Evolutionary conservation across 1,140 invertebrate genomes (phyloP).

Genomic region (Hyles euphorbiae): DNA sequence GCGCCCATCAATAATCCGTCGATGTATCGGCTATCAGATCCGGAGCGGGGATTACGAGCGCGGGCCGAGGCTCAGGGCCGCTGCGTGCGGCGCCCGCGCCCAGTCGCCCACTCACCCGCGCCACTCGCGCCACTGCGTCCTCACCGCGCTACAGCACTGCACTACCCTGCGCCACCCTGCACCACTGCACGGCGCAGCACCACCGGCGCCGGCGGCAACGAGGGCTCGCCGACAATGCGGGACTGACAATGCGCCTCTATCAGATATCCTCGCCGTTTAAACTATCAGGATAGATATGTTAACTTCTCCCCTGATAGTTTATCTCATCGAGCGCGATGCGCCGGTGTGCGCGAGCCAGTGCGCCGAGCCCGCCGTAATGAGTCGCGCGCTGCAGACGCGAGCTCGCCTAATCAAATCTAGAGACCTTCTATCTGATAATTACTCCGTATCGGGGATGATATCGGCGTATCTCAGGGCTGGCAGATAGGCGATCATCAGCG

Average conservation of each 20-base stretch:
- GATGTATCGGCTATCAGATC: conserved; percentile 52
- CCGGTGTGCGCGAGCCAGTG: neutral
- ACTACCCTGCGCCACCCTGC: neutral
- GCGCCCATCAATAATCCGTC: conserved; percentile 64
- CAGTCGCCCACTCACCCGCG: conserved; percentile 5
- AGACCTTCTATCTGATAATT: conserved; percentile 68
- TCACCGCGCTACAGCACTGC: neutral
- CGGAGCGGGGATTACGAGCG: conserved; percentile 28
- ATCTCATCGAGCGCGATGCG: conserved; percentile 19
- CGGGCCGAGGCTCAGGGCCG: conserved; percentile 7
- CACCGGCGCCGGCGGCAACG: neutral
- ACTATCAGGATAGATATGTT: conserved; percentile 3
- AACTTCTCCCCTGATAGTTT: conserved; percentile 22
- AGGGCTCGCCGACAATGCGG: neutral
- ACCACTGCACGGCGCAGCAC: neutral
- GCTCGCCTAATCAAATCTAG: conserved; percentile 67
- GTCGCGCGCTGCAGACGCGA: conserved; percentile 36
- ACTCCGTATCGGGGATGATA: conserved; percentile 59
- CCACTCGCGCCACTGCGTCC: neutral
- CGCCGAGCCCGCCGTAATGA: conserved; percentile 42
- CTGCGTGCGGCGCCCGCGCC: neutral
- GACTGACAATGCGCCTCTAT: no score
- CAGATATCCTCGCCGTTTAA: no score
- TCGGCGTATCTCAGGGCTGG: conserved; percentile 51
- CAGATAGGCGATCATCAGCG: conserved; percentile 29